Percentiles rank a stretch among this genome's conserved stretches.
These are phyloP conservation scores for Trichogramma dendrolimi DNA, from an alignment of 2,888 invertebrate species.

Conservation along the genomic window DNA sequence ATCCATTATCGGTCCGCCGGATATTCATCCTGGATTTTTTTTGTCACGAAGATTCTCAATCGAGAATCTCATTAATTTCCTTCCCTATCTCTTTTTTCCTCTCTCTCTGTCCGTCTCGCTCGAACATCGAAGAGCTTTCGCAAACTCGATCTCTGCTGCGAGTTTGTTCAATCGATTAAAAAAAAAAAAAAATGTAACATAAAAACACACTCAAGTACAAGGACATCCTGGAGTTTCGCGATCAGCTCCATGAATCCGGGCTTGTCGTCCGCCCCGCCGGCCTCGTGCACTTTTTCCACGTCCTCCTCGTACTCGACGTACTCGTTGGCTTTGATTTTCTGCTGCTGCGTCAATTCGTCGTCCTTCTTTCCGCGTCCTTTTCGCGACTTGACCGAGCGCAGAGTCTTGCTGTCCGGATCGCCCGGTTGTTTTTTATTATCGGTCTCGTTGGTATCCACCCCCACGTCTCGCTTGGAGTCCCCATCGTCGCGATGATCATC, in stretches of 20 bases:
- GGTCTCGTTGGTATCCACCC: background rate
- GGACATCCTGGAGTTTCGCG: conserved; percentile 5
- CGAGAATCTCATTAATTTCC: too few relatives aligned
- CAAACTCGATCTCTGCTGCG: background rate
- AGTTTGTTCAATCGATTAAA: conserved; percentile 17
- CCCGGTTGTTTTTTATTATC: too few relatives aligned
- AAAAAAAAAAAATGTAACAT: background rate
- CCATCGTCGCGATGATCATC: background rate
- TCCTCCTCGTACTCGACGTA: conserved; percentile 38
- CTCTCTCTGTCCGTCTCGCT: too few relatives aligned
- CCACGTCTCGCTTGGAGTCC: background rate
- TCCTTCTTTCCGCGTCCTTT: background rate
- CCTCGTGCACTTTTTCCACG: background rate
- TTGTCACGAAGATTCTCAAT: too few relatives aligned
- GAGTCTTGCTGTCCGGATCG: background rate
- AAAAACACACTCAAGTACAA: conserved; percentile 8
- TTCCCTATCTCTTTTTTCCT: too few relatives aligned
- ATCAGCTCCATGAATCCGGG: conserved; percentile 5
- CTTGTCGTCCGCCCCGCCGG: background rate
- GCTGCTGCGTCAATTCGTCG: background rate
- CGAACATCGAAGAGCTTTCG: too few relatives aligned
- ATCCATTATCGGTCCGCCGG: too few relatives aligned
- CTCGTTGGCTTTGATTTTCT: background rate
- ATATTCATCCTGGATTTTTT: too few relatives aligned
- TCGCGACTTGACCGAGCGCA: too few relatives aligned